A percentile compares a stretch with the other conserved stretches of the same genome.
phyloP scores from a whole-genome alignment of 2,797 vertebrate species.

The Vireo griseus region DNA sequence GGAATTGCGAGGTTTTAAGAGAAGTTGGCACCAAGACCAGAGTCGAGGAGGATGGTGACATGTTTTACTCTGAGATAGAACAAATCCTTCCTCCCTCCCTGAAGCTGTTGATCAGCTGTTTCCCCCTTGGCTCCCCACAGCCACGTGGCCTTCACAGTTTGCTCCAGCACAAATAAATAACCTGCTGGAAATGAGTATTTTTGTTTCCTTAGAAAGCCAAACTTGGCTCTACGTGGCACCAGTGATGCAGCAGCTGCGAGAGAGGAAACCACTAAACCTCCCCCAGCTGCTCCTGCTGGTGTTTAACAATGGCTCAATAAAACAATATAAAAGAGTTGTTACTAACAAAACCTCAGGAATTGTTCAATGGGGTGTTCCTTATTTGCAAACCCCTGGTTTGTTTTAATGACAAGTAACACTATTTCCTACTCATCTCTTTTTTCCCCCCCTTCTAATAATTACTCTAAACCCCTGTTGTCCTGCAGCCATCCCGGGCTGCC shows the following conservation, averaged over 20 bases:
- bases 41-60: neutral
- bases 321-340: neutral
- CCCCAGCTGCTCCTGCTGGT: neutral
- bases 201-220: neutral
- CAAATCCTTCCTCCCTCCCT: neutral
- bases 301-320: neutral
- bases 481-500: neutral
- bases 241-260: rapidly evolving
- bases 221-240: neutral
- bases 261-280: neutral
- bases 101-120: neutral
- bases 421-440: neutral
- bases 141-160: neutral
- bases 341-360: neutral
- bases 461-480: neutral
- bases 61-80: neutral
- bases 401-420: neutral
- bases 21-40: neutral
- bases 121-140: neutral
- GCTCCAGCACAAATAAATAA: conserved; percentile 12
- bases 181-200: neutral
- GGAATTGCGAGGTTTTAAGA: neutral
- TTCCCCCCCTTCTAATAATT: neutral
- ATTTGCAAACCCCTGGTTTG: neutral
- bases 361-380: neutral